phyloP scores from a whole-genome alignment of 2,113 vertebrate genomes.

The Colius striatus region DNA sequence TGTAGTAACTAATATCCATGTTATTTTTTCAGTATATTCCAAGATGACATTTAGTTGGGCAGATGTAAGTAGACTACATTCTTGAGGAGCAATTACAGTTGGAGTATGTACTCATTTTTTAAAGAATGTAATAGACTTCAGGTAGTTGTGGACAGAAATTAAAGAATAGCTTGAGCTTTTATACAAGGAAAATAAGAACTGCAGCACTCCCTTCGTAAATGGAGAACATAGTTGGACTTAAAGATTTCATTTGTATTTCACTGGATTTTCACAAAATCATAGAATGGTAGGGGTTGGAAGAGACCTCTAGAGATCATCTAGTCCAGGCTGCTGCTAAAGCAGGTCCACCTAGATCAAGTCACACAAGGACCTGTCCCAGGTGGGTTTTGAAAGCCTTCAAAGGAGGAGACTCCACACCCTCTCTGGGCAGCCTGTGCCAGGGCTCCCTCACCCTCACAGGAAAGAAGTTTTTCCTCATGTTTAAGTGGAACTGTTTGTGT shows the following conservation, averaged over 20 bases:
- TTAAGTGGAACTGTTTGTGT: no score
- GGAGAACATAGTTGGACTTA: not conserved
- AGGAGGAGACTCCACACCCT: no score
- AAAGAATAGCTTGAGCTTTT: not conserved
- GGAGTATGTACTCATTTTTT: not conserved
- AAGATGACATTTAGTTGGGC: not conserved
- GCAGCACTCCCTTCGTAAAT: not conserved
- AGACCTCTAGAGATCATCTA: no score
- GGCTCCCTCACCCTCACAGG: no score
- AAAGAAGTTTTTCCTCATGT: no score
- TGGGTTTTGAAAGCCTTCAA: no score
- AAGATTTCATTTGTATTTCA: not conserved
- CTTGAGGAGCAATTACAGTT: not conserved
- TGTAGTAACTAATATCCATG: not conserved
- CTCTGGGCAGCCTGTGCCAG: no score
- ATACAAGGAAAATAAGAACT: not conserved
- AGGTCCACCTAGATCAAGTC: no score
- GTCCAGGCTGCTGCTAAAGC: no score
- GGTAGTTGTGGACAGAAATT: not conserved
- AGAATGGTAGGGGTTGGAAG: no score
- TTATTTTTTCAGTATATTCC: not conserved
- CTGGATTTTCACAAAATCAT: no score
- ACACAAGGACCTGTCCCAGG: no score
- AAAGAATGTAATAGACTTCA: not conserved
- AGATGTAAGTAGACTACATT: not conserved